Evolutionary conservation across 1,140 invertebrate species (phyloP).

Genomic region (Monomorium pharaonis): DNA sequence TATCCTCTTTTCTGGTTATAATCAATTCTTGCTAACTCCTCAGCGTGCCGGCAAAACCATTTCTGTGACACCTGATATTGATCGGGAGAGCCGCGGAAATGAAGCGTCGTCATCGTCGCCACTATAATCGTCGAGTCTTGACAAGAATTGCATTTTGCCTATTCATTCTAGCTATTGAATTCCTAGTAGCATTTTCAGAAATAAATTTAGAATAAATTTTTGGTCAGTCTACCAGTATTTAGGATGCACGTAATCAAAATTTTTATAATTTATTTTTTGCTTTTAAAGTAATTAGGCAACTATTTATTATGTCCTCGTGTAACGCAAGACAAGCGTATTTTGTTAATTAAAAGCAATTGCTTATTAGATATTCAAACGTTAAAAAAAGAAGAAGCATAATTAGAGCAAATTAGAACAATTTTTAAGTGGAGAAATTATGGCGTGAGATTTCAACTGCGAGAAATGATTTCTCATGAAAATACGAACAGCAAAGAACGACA

Average conservation of each 20-base stretch:
- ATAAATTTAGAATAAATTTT: background rate
- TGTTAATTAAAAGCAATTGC: background rate
- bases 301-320: background rate
- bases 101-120: constrained; percentile 51
- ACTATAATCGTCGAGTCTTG: constrained; percentile 55
- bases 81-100: constrained; percentile 55
- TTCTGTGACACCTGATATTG: constrained; percentile 62
- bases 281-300: background rate
- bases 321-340: background rate
- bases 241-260: background rate
- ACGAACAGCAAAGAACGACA: background rate
- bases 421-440: background rate
- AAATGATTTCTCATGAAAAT: background rate
- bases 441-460: background rate
- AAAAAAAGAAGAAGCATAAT: background rate
- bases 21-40: constrained; percentile 52
- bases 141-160: constrained; percentile 20
- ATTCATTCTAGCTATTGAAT: background rate
- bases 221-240: background rate
- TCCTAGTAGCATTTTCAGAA: background rate
- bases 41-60: constrained; percentile 42
- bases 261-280: constrained; percentile 17
- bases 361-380: background rate
- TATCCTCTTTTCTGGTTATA: constrained; percentile 71
- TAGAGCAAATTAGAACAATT: background rate